phyloP scores from a whole-genome alignment of 2,797 vertebrate species.

The Avahi laniger region DNA sequence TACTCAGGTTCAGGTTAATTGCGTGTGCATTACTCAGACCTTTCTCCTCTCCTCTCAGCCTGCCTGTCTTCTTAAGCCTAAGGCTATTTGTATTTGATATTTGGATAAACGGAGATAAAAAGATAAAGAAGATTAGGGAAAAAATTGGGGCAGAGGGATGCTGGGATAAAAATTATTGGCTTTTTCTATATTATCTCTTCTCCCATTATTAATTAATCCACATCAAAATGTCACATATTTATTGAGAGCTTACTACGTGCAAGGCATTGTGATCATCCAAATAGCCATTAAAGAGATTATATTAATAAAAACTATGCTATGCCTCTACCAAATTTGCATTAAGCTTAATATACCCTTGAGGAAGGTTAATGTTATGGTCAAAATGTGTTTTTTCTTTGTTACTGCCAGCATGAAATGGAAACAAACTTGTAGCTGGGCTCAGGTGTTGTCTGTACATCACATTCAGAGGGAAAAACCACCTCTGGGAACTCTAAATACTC shows the following conservation, averaged over 20 bases:
- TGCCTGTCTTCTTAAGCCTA: neutral
- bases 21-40: neutral
- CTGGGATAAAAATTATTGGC: neutral
- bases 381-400: slow-evolving; percentile 23
- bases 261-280: neutral
- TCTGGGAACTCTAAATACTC: neutral
- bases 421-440: neutral
- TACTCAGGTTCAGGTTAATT: neutral
- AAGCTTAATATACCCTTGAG: neutral
- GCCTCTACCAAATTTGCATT: neutral
- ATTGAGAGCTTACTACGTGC: neutral
- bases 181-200: neutral
- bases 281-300: neutral
- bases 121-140: neutral
- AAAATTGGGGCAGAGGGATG: neutral
- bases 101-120: neutral
- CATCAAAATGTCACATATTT: neutral
- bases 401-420: neutral
- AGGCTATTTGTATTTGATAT: neutral
- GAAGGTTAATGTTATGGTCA: neutral
- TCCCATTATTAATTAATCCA: neutral
- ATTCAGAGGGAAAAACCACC: neutral
- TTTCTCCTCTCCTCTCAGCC: neutral
- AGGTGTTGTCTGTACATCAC: neutral
- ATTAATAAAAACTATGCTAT: neutral